phyloP scores from a whole-genome alignment of 2,888 invertebrate genomes.

The Drosophila birchii region DNA sequence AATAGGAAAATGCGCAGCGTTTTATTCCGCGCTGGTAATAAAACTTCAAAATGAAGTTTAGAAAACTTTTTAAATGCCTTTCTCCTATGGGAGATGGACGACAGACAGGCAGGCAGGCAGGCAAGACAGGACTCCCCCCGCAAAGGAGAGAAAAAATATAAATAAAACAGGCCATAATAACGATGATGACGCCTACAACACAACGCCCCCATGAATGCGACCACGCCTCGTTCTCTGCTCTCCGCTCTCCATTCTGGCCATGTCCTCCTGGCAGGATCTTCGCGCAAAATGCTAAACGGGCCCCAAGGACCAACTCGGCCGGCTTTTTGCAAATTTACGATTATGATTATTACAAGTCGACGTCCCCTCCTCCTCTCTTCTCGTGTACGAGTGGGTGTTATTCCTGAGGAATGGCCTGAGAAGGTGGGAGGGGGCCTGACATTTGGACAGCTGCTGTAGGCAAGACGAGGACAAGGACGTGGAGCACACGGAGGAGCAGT shows the following conservation, averaged over 20 bases:
- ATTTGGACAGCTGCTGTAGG: slow-evolving; percentile 67
- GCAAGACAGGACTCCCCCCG: slow-evolving; percentile 6
- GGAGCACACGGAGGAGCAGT: slow-evolving; percentile 44
- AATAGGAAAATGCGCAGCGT: slow-evolving; percentile 39
- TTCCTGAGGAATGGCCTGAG: slow-evolving; percentile 15
- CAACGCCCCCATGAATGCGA: slow-evolving; percentile 27
- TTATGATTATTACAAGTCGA: slow-evolving; percentile 81
- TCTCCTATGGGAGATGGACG: slow-evolving; percentile 40
- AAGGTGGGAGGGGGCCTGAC: slow-evolving; percentile 45
- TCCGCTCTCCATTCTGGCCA: slow-evolving; percentile 14
- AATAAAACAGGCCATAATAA: slow-evolving; percentile 56
- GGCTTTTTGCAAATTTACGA: slow-evolving; percentile 79
- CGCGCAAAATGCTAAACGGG: slow-evolving; percentile 75
- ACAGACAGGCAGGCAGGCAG: slow-evolving; percentile 16
- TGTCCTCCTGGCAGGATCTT: slow-evolving; percentile 29
- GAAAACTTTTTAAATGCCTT: slow-evolving; percentile 77
- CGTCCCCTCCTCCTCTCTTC: slow-evolving; percentile 50
- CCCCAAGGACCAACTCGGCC: slow-evolving; percentile 68
- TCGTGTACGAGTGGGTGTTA: slow-evolving; percentile 18
- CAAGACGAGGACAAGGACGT: background rate
- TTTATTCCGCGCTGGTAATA: slow-evolving; percentile 58
- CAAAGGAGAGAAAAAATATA: slow-evolving; percentile 19
- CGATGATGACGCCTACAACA: slow-evolving; percentile 75
- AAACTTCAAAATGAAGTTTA: slow-evolving; percentile 80
- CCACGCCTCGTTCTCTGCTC: slow-evolving; percentile 12